A percentile compares a stretch with the other conserved stretches of the same genome.
These are phyloP conservation scores for Octopus bimaculoides DNA, from an alignment of 1,140 invertebrate species.

Conservation along the genomic window DNA sequence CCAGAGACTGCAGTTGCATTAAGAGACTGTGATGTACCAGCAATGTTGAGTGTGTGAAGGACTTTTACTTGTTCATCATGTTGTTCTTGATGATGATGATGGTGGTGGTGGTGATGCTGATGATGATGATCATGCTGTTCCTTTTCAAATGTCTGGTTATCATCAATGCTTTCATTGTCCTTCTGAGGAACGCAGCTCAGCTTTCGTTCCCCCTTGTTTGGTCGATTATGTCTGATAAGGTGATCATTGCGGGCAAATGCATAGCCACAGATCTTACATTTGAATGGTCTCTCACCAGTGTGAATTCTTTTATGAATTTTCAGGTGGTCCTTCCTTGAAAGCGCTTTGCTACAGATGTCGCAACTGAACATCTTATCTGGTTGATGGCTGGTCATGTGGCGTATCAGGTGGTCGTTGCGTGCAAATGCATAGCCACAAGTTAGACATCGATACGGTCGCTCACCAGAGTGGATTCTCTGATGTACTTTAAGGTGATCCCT, in stretches of 20 bases:
- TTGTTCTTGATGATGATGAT: not conserved
- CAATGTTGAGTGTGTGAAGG: not conserved
- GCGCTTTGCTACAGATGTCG: conserved; percentile 21
- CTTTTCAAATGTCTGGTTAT: not conserved
- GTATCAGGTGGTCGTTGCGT: conserved; percentile 65
- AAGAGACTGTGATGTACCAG: not conserved
- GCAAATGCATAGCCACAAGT: conserved; percentile 75
- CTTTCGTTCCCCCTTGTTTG: conserved; percentile 1
- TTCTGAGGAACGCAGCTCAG: not conserved
- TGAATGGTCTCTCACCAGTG: conserved; percentile 25
- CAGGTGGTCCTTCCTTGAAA: conserved; percentile 17
- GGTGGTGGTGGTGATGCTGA: not conserved
- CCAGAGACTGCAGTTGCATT: not conserved
- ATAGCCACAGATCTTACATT: conserved; percentile 48
- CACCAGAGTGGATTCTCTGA: conserved; percentile 69
- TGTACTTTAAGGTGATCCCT: conserved; percentile 22
- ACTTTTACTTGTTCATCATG: too few relatives aligned
- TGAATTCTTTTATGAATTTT: conserved; percentile 61
- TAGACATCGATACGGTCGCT: conserved; percentile 84
- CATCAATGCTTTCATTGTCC: not conserved
- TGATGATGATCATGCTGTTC: not conserved
- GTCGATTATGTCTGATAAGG: not conserved
- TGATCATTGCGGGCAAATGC: not conserved
- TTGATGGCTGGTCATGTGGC: conserved; percentile 68
- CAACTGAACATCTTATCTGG: conserved; percentile 65